These are phyloP conservation scores for Ceratina australensis DNA, from an alignment of 1,140 invertebrate genomes.

Conservation along the genomic window DNA sequence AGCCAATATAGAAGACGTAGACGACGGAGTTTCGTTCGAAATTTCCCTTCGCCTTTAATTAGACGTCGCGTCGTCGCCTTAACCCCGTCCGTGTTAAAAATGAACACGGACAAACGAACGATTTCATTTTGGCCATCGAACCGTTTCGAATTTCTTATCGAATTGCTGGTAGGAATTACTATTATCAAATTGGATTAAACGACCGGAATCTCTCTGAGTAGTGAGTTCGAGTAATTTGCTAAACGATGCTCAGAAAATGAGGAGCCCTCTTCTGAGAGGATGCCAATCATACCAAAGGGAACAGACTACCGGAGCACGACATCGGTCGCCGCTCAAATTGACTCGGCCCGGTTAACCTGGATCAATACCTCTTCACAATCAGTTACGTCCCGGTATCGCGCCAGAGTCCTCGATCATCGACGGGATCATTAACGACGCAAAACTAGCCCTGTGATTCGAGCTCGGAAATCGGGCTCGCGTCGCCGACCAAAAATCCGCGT, in stretches of 20 bases:
- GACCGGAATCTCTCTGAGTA: too few relatives aligned
- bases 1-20: constrained; percentile 65
- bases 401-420: constrained; percentile 28
- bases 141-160: neutral
- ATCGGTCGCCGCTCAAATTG: constrained; percentile 29
- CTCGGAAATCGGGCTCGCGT: neutral
- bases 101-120: constrained; percentile 20
- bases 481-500: constrained; percentile 44
- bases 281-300: too few relatives aligned
- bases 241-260: too few relatives aligned
- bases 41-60: constrained; percentile 41
- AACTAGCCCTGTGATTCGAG: constrained; percentile 23
- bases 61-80: neutral
- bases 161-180: neutral
- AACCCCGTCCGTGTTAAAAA: constrained; percentile 10
- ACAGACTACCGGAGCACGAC: neutral
- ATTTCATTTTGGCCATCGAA: neutral
- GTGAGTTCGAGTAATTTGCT: too few relatives aligned
- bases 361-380: constrained; percentile 34
- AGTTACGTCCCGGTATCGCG: neutral
- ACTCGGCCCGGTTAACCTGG: constrained; percentile 11
- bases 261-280: too few relatives aligned
- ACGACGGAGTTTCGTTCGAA: constrained; percentile 42
- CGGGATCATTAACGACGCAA: constrained; percentile 43
- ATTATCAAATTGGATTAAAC: too few relatives aligned